These are phyloP conservation scores for Palloptera scutellata DNA, from an alignment of 2,888 invertebrate species.

Conservation along the genomic window DNA sequence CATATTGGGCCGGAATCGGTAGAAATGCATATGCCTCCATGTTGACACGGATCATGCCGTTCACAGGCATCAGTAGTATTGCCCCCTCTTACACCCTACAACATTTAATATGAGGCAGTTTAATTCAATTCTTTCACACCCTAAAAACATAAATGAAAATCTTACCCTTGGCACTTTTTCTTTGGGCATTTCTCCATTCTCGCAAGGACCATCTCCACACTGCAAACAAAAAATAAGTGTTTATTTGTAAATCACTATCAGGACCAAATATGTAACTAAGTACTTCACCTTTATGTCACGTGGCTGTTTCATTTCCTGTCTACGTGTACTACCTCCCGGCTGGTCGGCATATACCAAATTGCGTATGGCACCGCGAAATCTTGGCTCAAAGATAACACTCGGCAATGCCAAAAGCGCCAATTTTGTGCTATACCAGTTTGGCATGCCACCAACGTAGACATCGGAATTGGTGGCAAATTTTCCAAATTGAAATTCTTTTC, in stretches of 20 bases:
- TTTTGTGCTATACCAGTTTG: slow-evolving; percentile 89
- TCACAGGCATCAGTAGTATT: slow-evolving; percentile 87
- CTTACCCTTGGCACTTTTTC: slow-evolving; percentile 63
- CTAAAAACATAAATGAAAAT: slow-evolving; percentile 22
- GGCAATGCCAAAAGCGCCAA: slow-evolving; percentile 85
- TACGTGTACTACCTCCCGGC: slow-evolving; percentile 77
- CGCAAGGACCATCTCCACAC: slow-evolving; percentile 64
- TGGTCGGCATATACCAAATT: slow-evolving; percentile 91
- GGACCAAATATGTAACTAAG: not conserved
- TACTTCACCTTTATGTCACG: slow-evolving; percentile 78
- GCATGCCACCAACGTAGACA: slow-evolving; percentile 97
- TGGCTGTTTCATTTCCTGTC: slow-evolving; percentile 85
- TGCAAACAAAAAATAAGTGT: slow-evolving; percentile 28
- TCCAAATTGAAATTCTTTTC: slow-evolving; percentile 89
- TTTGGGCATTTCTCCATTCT: slow-evolving; percentile 61
- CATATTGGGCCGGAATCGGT: slow-evolving; percentile 94
- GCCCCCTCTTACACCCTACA: slow-evolving; percentile 52
- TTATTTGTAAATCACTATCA: not conserved
- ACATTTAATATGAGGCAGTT: not conserved
- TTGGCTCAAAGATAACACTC: slow-evolving; percentile 91
- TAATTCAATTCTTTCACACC: not conserved
- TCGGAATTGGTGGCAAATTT: slow-evolving; percentile 87
- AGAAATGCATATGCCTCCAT: slow-evolving; percentile 94
- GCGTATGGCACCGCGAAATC: slow-evolving; percentile 88
- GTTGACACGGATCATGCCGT: slow-evolving; percentile 89